Conservation (phyloP, 2,113 vertebrate genomes). For the Varanus salvator region DNA sequence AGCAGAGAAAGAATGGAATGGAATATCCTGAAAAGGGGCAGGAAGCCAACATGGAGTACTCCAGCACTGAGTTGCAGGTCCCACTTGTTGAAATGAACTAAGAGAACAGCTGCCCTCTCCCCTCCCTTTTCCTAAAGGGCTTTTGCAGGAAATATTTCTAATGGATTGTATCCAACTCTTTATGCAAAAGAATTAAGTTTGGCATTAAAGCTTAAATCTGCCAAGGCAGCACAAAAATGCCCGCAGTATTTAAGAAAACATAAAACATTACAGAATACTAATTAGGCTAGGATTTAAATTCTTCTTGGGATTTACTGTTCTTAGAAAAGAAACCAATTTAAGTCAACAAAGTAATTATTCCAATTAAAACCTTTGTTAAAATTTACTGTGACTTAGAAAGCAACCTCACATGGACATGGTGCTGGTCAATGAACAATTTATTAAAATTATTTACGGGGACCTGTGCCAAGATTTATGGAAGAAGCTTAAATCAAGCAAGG, state of each 20-base stretch:
- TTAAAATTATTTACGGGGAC: slow-evolving; percentile 14
- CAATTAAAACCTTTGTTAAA: slow-evolving; percentile 54
- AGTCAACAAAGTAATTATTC: slow-evolving; percentile 61
- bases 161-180: slow-evolving; percentile 28
- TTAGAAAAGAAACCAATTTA: slow-evolving; percentile 54
- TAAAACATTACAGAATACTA: slow-evolving; percentile 30
- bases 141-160: neutral
- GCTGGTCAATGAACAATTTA: slow-evolving; percentile 9
- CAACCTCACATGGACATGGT: neutral
- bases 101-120: neutral
- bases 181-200: neutral
- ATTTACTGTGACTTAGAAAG: slow-evolving; percentile 50
- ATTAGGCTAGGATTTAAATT: slow-evolving; percentile 51
- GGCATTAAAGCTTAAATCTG: slow-evolving; percentile 33
- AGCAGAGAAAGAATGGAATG: neutral
- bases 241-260: slow-evolving; percentile 22
- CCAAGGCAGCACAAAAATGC: slow-evolving; percentile 44
- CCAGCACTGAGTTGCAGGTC: neutral
- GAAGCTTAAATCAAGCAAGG: neutral
- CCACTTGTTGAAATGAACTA: neutral
- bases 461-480: slow-evolving; percentile 30
- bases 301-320: slow-evolving; percentile 56
- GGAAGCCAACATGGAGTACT: neutral
- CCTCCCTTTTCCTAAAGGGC: neutral
- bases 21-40: neutral